Evolutionary conservation across 2,113 vertebrate species (phyloP).

Genomic region (Verasper variegatus): DNA sequence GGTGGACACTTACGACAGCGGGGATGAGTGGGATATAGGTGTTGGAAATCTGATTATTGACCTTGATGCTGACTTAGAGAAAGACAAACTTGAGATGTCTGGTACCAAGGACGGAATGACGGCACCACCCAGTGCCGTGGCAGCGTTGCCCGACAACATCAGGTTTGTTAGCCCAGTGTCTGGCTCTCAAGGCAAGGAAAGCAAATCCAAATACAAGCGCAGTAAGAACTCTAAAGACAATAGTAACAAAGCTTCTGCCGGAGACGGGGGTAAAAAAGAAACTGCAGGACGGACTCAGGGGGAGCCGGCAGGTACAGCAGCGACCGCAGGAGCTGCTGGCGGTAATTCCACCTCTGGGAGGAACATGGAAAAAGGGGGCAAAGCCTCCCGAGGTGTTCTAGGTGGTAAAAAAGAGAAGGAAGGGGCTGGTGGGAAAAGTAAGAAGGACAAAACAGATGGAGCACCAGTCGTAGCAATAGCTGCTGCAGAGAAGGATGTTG

Average conservation of each 20-base stretch:
- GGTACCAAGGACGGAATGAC: conserved; percentile 96
- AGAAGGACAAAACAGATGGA: conserved; percentile 95
- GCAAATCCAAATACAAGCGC: conserved; percentile 99
- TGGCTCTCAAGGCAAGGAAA: conserved; percentile 96
- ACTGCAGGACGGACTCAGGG: conserved; percentile 88
- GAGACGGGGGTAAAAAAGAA: conserved; percentile 94
- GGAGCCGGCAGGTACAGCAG: conserved; percentile 85
- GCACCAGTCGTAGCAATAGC: conserved; percentile 83
- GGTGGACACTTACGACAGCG: conserved; percentile 99
- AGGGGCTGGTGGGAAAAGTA: conserved; percentile 89
- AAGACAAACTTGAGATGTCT: conserved; percentile 99
- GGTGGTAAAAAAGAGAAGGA: conserved; percentile 97
- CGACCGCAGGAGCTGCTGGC: conserved; percentile 74
- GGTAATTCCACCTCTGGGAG: conserved; percentile 85
- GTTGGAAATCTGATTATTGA: conserved; percentile 99
- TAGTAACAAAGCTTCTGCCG: conserved; percentile 89
- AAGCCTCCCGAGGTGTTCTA: conserved; percentile 89
- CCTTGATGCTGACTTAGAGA: conserved; percentile 99
- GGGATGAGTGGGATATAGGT: conserved; percentile 99
- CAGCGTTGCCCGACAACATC: conserved; percentile 97
- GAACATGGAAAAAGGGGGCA: conserved; percentile 91
- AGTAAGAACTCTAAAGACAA: conserved; percentile 98
- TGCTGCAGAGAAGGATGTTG: conserved; percentile 88
- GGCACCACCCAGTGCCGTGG: conserved; percentile 91
- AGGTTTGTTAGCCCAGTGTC: conserved; percentile 97